Evolutionary conservation across 92 coral and sea anemone genomes (phyloP).

Genomic region (Epizoanthus rinbou): DNA sequence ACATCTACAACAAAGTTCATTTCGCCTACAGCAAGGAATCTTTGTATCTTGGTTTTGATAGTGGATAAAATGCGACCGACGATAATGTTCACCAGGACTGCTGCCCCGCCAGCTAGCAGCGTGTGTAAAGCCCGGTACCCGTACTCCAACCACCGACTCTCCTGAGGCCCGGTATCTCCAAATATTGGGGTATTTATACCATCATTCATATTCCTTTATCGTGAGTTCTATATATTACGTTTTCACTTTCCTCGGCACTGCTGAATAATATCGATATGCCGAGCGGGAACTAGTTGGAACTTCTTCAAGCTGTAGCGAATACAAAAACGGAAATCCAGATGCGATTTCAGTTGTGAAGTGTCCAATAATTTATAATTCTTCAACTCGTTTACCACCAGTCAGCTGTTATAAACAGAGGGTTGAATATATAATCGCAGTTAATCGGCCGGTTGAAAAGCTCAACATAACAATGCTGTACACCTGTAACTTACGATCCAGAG

Average conservation of each 20-base stretch:
- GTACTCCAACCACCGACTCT: constrained; percentile 45
- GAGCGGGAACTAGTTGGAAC: neutral
- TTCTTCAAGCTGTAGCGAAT: neutral
- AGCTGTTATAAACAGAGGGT: too few species aligned
- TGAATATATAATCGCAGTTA: too few species aligned
- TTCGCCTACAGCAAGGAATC: constrained; percentile 43
- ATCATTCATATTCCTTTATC: constrained; percentile 6
- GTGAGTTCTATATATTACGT: neutral
- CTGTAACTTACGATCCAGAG: too few species aligned
- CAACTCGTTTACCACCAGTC: neutral
- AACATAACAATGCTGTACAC: too few species aligned
- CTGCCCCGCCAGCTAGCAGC: constrained; percentile 56
- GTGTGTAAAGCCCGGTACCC: constrained; percentile 59
- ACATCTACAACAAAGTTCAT: constrained; percentile 63
- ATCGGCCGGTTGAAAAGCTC: too few species aligned
- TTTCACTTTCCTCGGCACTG: neutral
- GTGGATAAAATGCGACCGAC: constrained; percentile 26
- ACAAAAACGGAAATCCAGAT: neutral
- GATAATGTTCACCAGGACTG: constrained; percentile 56
- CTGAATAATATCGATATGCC: neutral
- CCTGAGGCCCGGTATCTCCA: neutral
- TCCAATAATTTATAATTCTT: neutral
- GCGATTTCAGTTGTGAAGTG: neutral
- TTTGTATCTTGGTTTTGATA: constrained; percentile 19
- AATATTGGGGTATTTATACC: neutral